These are phyloP conservation scores for Channallabes apus DNA, from an alignment of 2,797 vertebrate genomes.

Conservation along the genomic window DNA sequence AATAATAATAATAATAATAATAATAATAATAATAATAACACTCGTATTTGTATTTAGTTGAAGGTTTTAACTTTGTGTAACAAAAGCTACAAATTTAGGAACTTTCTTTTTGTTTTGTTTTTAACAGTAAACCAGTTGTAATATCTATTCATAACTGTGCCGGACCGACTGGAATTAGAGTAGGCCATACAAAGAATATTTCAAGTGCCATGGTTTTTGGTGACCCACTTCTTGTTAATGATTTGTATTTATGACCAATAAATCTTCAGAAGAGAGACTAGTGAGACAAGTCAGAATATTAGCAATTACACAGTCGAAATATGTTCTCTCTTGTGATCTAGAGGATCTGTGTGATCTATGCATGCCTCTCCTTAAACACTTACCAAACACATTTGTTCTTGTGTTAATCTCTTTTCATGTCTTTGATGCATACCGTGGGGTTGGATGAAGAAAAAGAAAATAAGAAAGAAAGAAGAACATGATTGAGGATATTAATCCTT, in stretches of 20 bases:
- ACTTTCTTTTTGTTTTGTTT: not conserved
- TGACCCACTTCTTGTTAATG: conserved; percentile 38
- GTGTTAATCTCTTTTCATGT: conserved; percentile 59
- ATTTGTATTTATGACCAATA: conserved; percentile 51
- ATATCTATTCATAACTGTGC: not conserved
- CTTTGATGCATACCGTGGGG: conserved; percentile 64
- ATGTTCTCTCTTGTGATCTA: conserved; percentile 64
- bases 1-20: not conserved
- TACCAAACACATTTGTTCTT: conserved; percentile 64
- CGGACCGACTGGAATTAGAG: conserved; percentile 7
- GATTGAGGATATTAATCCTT: conserved; percentile 28
- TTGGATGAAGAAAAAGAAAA: conserved; percentile 61
- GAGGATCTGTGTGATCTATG: conserved; percentile 71
- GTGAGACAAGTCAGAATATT: conserved; percentile 19
- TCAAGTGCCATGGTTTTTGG: conserved; percentile 32
- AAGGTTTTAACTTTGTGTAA: not conserved
- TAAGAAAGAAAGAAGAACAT: not conserved
- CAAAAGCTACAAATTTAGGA: not conserved
- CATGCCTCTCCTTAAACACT: conserved; percentile 67
- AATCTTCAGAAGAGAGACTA: conserved; percentile 8
- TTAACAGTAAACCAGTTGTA: not conserved
- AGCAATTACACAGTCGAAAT: conserved; percentile 43
- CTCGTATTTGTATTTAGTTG: not conserved
- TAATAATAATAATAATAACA: not conserved
- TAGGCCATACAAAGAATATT: conserved; percentile 11